Conservation (phyloP, 2,113 vertebrate genomes). For the Vidua chalybeata region DNA sequence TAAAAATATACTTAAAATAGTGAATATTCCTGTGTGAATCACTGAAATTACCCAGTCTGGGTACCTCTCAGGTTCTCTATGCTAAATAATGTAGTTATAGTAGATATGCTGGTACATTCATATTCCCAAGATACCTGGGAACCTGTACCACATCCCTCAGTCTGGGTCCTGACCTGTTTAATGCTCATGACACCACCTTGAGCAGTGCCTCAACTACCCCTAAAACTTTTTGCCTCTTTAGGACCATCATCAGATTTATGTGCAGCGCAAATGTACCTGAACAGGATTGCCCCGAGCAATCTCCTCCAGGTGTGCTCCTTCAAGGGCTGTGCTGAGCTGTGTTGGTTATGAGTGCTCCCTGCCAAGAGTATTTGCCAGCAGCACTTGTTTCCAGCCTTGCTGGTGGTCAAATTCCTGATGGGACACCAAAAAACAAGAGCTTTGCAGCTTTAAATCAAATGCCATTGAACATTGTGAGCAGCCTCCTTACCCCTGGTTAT, state of each 20-base stretch:
- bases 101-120: background rate
- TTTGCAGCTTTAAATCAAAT: background rate
- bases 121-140: background rate
- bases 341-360: background rate
- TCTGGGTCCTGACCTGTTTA: background rate
- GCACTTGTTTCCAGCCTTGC: background rate
- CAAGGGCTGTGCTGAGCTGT: background rate
- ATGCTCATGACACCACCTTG: background rate
- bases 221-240: background rate
- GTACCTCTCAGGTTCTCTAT: background rate
- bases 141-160: background rate
- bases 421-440: background rate
- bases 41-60: background rate
- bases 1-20: background rate
- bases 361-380: background rate
- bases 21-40: background rate
- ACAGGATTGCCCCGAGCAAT: background rate
- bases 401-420: background rate
- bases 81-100: background rate
- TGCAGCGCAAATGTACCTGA: background rate
- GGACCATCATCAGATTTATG: background rate
- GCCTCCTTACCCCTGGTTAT: background rate
- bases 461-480: background rate
- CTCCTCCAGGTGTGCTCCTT: background rate
- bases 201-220: background rate